Percentiles rank a stretch among this genome's conserved stretches.
Evolutionary conservation across 1,140 invertebrate genomes (phyloP).

Genomic region (Diuraphis noxia): DNA sequence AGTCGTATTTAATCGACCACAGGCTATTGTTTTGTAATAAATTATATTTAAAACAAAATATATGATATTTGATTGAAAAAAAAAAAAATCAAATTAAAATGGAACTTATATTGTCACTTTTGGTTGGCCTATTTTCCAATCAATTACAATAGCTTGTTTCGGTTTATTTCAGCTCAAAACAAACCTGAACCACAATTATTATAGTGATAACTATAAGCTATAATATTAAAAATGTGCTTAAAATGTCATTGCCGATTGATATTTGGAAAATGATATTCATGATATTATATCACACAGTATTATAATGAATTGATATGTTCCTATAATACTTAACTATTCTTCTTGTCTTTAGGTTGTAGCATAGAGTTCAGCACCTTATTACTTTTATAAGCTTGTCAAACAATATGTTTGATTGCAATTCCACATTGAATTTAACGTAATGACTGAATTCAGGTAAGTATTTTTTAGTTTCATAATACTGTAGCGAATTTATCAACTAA

Average conservation of each 20-base stretch:
- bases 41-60: too few relatives aligned
- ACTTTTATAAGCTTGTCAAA: neutral
- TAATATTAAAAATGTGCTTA: neutral
- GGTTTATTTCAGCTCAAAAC: too few relatives aligned
- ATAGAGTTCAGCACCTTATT: too few relatives aligned
- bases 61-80: neutral
- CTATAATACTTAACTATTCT: too few relatives aligned
- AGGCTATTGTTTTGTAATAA: neutral
- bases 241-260: neutral
- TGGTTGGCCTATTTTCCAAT: neutral
- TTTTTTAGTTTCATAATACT: neutral
- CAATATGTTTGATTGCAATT: neutral
- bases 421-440: fast-evolving
- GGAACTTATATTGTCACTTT: neutral
- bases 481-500: too few relatives aligned
- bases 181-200: neutral
- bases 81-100: neutral
- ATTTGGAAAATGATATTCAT: neutral
- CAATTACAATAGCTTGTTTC: neutral
- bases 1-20: neutral
- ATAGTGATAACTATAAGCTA: too few relatives aligned
- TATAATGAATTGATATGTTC: neutral
- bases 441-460: neutral
- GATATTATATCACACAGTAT: neutral
- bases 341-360: too few relatives aligned